A percentile compares a stretch with the other conserved stretches of the same genome.
Conservation (phyloP, 2,888 invertebrate species). For the Hydrotaea cyrtoneurina region DNA sequence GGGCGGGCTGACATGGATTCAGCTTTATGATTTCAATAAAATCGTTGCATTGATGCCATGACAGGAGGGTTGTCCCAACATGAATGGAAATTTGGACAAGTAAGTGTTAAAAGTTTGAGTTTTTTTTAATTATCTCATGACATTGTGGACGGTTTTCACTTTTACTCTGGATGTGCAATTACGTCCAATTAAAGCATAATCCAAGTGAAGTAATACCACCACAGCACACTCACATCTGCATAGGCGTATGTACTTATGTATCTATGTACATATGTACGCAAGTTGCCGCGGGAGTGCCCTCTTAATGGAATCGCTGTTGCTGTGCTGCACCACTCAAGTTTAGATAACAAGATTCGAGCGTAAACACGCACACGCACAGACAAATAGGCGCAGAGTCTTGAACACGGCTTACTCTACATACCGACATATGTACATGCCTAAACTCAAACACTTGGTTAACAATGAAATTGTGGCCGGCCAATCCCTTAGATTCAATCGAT, state of each 20-base stretch:
- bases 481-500: neutral
- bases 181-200: neutral
- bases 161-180: neutral
- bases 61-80: conserved; percentile 13
- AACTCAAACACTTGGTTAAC: neutral
- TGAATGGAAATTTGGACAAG: conserved; percentile 21
- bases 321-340: neutral
- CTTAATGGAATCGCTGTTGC: neutral
- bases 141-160: neutral
- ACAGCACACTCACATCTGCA: neutral
- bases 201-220: neutral
- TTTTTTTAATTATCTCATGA: conserved; percentile 26
- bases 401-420: neutral
- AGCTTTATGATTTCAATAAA: conserved; percentile 30
- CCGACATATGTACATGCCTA: neutral
- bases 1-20: neutral
- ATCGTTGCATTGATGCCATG: conserved; percentile 15
- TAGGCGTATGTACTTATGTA: too few species aligned
- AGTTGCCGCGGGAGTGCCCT: neutral
- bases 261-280: too few species aligned
- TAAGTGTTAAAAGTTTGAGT: conserved; percentile 31
- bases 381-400: neutral
- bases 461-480: neutral
- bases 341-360: conserved; percentile 27
- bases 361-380: neutral